Evolutionary conservation across 1,140 invertebrate species (phyloP).

Genomic region (Ephestia elutella): DNA sequence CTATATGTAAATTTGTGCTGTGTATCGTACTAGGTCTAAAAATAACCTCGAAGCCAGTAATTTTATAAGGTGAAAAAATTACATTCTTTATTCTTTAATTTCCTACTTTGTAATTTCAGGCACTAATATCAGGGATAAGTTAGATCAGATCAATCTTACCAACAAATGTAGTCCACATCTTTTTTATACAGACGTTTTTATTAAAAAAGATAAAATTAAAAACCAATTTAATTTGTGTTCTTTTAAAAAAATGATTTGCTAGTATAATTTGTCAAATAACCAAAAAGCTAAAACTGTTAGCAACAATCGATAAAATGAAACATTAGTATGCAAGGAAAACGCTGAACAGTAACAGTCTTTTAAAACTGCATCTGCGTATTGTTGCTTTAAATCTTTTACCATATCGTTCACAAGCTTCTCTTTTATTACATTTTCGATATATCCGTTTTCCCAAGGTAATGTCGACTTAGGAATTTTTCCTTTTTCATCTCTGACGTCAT

Average conservation of each 20-base stretch:
- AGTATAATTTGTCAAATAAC: neutral
- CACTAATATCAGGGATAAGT: too few species aligned
- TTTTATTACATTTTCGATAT: slow-evolving; percentile 1
- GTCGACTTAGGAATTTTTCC: neutral
- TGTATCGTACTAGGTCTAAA: neutral
- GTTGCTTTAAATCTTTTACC: slow-evolving; percentile 15
- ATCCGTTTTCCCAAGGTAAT: neutral
- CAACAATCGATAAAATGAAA: neutral
- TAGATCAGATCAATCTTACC: too few species aligned
- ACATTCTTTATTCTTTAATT: too few species aligned
- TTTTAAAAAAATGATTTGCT: too few species aligned
- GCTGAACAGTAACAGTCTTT: slow-evolving; percentile 28
- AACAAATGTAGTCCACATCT: too few species aligned
- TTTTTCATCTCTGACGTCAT: slow-evolving; percentile 12
- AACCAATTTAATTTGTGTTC: too few species aligned
- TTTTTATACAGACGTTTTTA: too few species aligned
- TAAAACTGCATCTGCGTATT: slow-evolving; percentile 13
- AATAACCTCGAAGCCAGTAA: too few species aligned
- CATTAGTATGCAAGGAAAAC: neutral
- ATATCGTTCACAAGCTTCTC: slow-evolving; percentile 17
- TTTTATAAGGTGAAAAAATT: too few species aligned
- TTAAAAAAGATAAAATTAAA: too few species aligned
- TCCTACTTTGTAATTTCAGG: too few species aligned
- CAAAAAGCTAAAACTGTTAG: neutral
- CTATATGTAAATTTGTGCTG: neutral